Evolutionary conservation across 1,140 invertebrate species (phyloP).

Genomic region (Ooceraea biroi): DNA sequence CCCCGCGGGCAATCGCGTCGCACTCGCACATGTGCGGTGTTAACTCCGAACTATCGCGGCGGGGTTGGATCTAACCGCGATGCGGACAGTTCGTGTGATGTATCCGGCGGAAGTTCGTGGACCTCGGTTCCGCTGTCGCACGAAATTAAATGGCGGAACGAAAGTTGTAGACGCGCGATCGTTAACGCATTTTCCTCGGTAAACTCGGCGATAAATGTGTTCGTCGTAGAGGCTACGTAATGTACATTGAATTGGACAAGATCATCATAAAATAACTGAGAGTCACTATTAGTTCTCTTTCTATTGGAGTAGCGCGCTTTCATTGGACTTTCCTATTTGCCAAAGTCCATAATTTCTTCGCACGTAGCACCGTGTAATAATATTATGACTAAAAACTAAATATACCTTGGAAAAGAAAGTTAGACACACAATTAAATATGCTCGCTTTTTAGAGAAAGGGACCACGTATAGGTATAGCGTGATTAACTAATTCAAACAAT

Average conservation of each 20-base stretch:
- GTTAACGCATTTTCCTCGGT: not conserved
- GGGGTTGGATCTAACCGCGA: conserved; percentile 36
- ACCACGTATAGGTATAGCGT: not conserved
- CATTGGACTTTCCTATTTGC: not conserved
- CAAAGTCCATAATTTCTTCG: not conserved
- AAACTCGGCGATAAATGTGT: not conserved
- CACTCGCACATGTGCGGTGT: conserved; percentile 28
- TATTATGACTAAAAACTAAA: not conserved
- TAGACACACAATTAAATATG: not conserved
- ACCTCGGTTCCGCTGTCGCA: conserved; percentile 10
- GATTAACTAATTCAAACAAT: not conserved
- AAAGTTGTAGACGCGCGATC: conserved; percentile 19
- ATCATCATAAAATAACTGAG: not conserved
- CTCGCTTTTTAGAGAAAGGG: not conserved
- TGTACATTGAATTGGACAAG: not conserved
- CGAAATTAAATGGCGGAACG: conserved; percentile 35
- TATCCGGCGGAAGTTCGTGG: conserved; percentile 46
- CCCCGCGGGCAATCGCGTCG: conserved; percentile 30
- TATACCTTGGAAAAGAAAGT: not conserved
- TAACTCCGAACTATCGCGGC: conserved; percentile 53
- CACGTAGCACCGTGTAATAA: too few species aligned
- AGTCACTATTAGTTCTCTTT: conserved; percentile 6
- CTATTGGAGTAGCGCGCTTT: not conserved
- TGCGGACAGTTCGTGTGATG: conserved; percentile 50
- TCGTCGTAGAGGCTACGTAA: not conserved